phyloP scores from a whole-genome alignment of 1,140 invertebrate genomes.

The Anastatus disparis region DNA sequence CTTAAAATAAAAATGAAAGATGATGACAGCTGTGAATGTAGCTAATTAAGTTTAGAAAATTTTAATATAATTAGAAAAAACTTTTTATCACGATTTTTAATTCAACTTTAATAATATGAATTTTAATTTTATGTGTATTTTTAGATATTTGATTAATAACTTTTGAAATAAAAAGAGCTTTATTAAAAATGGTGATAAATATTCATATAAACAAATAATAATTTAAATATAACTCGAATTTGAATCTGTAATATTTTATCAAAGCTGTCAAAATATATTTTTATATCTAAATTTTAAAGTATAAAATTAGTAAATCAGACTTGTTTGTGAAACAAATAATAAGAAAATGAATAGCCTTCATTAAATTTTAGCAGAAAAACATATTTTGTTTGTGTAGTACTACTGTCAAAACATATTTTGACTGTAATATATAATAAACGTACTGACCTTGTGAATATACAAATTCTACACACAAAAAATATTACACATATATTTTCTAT shows the following conservation, averaged over 20 bases:
- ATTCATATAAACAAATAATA: constrained; percentile 19
- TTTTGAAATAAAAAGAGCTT: constrained; percentile 18
- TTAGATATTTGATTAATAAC: too few species aligned
- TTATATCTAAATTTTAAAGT: constrained; percentile 67
- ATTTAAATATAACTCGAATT: constrained; percentile 4
- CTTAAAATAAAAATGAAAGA: constrained; percentile 42
- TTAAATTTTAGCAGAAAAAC: too few species aligned
- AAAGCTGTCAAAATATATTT: constrained; percentile 41
- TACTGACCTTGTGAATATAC: too few species aligned
- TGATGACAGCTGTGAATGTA: constrained; percentile 33
- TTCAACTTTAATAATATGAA: constrained; percentile 24
- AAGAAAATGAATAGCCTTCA: too few species aligned
- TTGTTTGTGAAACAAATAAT: background rate
- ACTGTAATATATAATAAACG: too few species aligned
- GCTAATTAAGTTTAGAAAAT: background rate
- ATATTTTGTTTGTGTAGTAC: too few species aligned
- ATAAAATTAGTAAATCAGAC: background rate
- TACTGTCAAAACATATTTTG: too few species aligned
- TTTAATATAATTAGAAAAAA: constrained; percentile 25
- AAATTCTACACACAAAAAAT: too few species aligned
- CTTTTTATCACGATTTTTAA: constrained; percentile 37
- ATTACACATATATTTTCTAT: too few species aligned
- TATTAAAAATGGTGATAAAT: constrained; percentile 34
- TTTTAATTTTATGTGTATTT: too few species aligned
- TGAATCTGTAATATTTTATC: constrained; percentile 1